Evolutionary conservation across 1,140 invertebrate species (phyloP), one percentile per base, ranked within the genome.

Genomic region (Lamellibrachia luymesi): DNA sequence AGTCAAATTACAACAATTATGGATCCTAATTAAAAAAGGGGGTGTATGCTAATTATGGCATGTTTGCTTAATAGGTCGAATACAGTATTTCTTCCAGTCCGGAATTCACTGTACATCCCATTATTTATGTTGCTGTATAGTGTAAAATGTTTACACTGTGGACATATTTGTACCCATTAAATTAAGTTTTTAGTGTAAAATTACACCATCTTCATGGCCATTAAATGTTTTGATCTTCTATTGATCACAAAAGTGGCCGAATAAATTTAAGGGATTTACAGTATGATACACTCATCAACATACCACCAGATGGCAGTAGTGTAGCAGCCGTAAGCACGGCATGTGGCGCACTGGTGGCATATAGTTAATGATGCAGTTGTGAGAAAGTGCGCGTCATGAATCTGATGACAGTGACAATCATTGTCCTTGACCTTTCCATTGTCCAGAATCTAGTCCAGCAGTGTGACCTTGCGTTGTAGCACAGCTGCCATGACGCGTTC

Each of bases 401-500:
- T 22, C 89, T 90, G 22, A 90, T 90, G 91, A n/a, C 91, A 91
- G 22, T 17, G 4, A 80, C 13, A 22, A 80, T 22, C 64, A 80
- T 6, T 80, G 64, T 80, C 64, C 64, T 80, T 80, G 64, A 80
- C 64, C 64, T 80, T 80, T 80, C 64, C 7, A 8, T 17, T 80
- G 64, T 17, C 64, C 64, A 80, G 64, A 80, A 80, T 80, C 64
- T 80, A 80, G 64, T 80, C 64, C 25, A 51, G 17, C 90, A 91
- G 90, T n/a, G 38, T 91, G 90, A 91, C 90, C 50, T 49, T 50
- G 38, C 50, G 38, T n/a, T 91, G 90, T 2, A 92, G 92, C 64
- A 92, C 64, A 38, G 25, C 38, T 51, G 51, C 50, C 25, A 92
- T 51, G 38, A 92, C 52, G 6, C 27, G 4, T 90, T 92, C 92